Base-by-base conservation (phyloP, 2,888 invertebrate species). In the Malthinus seriepunctatus region DNA sequence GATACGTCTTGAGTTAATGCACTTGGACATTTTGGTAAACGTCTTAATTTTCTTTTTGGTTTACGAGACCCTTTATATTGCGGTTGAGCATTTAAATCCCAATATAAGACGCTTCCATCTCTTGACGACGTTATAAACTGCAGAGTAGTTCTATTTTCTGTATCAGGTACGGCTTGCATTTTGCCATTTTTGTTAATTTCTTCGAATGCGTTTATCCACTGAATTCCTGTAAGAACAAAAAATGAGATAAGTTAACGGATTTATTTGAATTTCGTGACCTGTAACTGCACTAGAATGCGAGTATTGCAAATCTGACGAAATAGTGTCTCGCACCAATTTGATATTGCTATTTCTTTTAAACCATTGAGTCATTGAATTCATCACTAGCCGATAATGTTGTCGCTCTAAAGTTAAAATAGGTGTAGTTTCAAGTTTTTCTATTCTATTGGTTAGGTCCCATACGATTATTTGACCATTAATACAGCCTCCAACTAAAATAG, bases 401-500 rank as follows among this genome's bases (percentile, higher is more conserved):
- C 88, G 87, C 0, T 81, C 83, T 42, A 84, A 80, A 12, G 87
- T 87, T 10, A 88, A 71, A 8, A 86, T 82, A 71, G 85, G 83
- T 47, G 85, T 80, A 37, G 79, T 79, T 68, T 90, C 89, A 1
- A 87, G 81, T 31, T 38, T 14, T 80, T 62, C 83, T 15, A 88
- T 77, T 65, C 85, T 85, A 52, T 85, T 82, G 31, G 82, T 83
- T 56, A 89, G 78, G 73, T 89, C 88, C 90, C 90, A 90, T 39
- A 90, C 69, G 11, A 86, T 79, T 7, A 91, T 76, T 81, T 89
- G 86, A 1, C 91, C 91, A 72, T 88, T 91, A 2, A 80, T 78
- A 54, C 86, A 86, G 4, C 91, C 91, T 5, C 90, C 91, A 39
- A 91, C 70, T 23, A 91, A 72, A 46, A 90, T 72, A 71, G 88